Base-by-base conservation (phyloP, 2,797 vertebrate genomes). In the Alfaro cultratus region DNA sequence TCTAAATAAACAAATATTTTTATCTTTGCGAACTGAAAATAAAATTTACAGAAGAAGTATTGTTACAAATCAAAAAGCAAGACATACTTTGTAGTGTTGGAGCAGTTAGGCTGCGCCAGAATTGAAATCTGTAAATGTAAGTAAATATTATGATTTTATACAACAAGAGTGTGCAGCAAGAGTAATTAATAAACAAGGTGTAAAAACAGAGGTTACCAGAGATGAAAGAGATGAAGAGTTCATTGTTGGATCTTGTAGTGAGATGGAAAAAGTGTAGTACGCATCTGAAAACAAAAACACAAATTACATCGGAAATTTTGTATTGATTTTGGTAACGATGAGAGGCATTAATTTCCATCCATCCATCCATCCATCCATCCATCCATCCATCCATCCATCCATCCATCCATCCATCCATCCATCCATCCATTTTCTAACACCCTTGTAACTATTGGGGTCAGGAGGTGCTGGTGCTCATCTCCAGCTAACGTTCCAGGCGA, bases 251-350 rank as follows among this genome's bases (percentile, higher is more conserved):
- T 81, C 12, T n/a, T 45, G 16, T 26, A 80, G 39, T 45, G 31
- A 72, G 39, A 94, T n/a, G 1, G 78, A 5, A 76, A 95, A 86
- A 77, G 57, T 68, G 81, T 95, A 95, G 88, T 87, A 95, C 2
- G 91, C 87, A 84, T 89, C 95, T 95, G 76, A 80, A 90, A 79
- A 64, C 12, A 77, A 18, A 79, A 51, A 79, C 2, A 80, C 36
- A 29, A 47, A 71, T 1, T 46, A 60, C 9, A 64, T 5, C 2
- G 8, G 2, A 51, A 45, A 79, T 11, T 71, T 18, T 43, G 23
- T 26, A 41, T 34, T 1, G 8, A 7, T 49, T 41, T 36, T 47
- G 4, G 21, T 64, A 6, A 75, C 45, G n/a, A 11, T 45, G 1
- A 1, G 55, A 46, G 12, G 29, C 9, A 46, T 67, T 76, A 36